Percentiles rank a stretch among this genome's conserved stretches.
phyloP scores from a whole-genome alignment of 2,113 vertebrate species.

The Oxygymnocypris stewartii region DNA sequence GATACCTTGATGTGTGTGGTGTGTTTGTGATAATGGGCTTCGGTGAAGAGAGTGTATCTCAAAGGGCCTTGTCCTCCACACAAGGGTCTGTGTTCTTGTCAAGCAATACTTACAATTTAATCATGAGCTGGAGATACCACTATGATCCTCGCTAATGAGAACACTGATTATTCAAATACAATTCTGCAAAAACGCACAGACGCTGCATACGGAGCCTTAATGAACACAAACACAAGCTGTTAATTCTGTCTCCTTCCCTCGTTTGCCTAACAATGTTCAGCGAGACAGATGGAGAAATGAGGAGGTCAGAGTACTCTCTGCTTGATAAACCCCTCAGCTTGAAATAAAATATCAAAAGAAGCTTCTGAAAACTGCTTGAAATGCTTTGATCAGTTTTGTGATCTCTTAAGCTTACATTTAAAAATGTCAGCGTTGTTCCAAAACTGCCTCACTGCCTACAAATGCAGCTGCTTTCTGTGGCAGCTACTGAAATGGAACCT shows the following conservation, averaged over 20 bases:
- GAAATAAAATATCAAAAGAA: not conserved
- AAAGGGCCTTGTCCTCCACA: conserved; percentile 29
- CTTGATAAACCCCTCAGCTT: conserved; percentile 8
- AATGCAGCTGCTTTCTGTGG: not conserved
- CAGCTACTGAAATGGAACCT: not conserved
- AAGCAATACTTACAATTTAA: conserved; percentile 28
- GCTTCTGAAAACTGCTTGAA: conserved; percentile 12
- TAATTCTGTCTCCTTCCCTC: not conserved
- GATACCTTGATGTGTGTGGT: not conserved
- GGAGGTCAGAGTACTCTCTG: not conserved
- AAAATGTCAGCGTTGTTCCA: not conserved
- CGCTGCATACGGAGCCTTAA: not conserved
- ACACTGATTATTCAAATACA: conserved; percentile 18
- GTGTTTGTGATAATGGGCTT: conserved; percentile 24
- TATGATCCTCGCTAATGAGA: conserved; percentile 26
- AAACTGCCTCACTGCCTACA: not conserved
- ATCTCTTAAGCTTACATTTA: conserved; percentile 4
- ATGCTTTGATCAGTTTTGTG: not conserved
- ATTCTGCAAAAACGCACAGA: not conserved
- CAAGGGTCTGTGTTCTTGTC: conserved; percentile 8
- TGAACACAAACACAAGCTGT: conserved; percentile 34
- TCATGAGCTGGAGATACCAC: conserved; percentile 8
- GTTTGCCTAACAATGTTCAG: not conserved
- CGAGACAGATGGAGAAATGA: conserved; percentile 16
- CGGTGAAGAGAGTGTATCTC: not conserved